Conservation (phyloP, 2,888 invertebrate genomes). For the Synanthedon formicaeformis region DNA sequence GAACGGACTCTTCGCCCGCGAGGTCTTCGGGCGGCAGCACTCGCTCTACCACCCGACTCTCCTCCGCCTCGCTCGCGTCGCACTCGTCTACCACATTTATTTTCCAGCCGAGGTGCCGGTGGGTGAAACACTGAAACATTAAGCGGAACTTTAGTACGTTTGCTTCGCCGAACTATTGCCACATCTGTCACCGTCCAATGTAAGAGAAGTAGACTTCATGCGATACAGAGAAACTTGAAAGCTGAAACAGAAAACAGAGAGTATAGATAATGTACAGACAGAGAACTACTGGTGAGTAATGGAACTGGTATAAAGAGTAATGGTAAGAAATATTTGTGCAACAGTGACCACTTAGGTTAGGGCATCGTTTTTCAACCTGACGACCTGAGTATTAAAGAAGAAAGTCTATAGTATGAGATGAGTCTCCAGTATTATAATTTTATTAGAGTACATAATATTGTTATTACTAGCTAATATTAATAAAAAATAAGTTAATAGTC, state of each 20-base stretch:
- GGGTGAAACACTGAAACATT: constrained; percentile 85
- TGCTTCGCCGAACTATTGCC: not conserved
- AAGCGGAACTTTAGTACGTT: constrained; percentile 1
- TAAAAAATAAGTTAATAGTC: no score
- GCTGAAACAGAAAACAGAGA: constrained; percentile 69
- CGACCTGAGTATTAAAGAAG: no score
- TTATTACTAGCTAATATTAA: no score
- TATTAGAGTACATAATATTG: no score
- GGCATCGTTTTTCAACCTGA: no score
- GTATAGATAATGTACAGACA: constrained; percentile 54
- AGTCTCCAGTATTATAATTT: no score
- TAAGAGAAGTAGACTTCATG: constrained; percentile 39
- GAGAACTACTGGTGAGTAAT: constrained; percentile 3
- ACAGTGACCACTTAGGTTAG: not conserved
- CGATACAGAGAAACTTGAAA: constrained; percentile 58
- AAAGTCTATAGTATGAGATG: no score
- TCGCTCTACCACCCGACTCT: constrained; percentile 58
- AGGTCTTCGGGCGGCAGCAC: constrained; percentile 45
- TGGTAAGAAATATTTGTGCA: not conserved
- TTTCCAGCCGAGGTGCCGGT: constrained; percentile 95
- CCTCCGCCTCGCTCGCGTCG: constrained; percentile 71
- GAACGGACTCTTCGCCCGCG: constrained; percentile 69
- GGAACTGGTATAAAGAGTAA: constrained; percentile 7
- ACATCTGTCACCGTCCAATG: constrained; percentile 33
- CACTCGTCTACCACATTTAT: constrained; percentile 91